Evolutionary conservation across 2,797 vertebrate species (phyloP).

Genomic region (Cuculus canorus): DNA sequence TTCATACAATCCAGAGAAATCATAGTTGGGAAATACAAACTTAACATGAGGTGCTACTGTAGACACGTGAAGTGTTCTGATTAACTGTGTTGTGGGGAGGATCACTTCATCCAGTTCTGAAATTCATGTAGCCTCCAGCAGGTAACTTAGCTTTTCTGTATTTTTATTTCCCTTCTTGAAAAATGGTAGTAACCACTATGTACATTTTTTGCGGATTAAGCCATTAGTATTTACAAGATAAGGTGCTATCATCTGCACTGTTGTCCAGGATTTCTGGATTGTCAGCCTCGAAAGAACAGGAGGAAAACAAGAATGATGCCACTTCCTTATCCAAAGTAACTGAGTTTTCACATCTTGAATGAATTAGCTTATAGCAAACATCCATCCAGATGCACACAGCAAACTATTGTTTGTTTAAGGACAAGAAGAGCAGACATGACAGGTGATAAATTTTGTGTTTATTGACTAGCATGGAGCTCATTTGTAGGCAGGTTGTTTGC

Average conservation of each 20-base stretch:
- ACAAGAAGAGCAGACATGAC: not conserved
- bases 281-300: not conserved
- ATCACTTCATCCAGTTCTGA: not conserved
- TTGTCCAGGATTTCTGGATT: not conserved
- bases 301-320: not conserved
- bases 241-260: not conserved
- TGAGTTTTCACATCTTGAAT: not conserved
- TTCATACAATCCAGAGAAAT: not conserved
- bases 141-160: not conserved
- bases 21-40: not conserved
- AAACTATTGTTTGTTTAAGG: not conserved
- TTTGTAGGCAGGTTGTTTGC: not conserved
- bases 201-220: not conserved
- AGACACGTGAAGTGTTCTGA: not conserved
- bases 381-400: not conserved
- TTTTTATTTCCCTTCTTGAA: not conserved
- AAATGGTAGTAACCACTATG: not conserved
- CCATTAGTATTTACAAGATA: not conserved
- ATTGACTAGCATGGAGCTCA: not conserved
- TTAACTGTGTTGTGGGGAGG: not conserved
- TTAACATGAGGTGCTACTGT: not conserved
- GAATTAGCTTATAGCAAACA: not conserved
- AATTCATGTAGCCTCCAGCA: not conserved
- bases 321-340: not conserved
- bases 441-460: not conserved